Evolutionary conservation across 2,113 vertebrate genomes (phyloP), one percentile per base, ranked within the genome.

Genomic region (Urocynchramus pylzowi): DNA sequence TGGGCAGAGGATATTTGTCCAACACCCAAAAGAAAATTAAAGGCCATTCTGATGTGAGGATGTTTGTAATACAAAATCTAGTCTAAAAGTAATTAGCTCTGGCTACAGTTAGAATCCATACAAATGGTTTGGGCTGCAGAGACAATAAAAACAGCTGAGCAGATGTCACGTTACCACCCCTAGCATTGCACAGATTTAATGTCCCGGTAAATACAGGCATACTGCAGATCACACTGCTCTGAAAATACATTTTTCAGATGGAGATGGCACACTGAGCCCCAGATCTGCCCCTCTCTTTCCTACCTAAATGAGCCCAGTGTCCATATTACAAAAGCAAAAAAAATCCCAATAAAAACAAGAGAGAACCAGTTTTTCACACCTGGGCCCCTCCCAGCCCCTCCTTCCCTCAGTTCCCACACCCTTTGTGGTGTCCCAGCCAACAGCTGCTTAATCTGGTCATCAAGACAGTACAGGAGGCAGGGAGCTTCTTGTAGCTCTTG

Each of bases 181-280:
- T 30, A 57, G 13, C 19, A n/a, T 7, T 1, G 1, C 12, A 47
- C 0, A 69, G 31, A 21, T 44, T 30, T 64, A 71, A 71, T 2
- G 0, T 12, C 16, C 16, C 26, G 35, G 7, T 20, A 87, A 47
- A 49, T 14, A 16, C 0, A 2, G 11, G 2, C 5, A 5, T 67
- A 23, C 31, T 80, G 24, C 35, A 63, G 41, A 64, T 6, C n/a
- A 27, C 20, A 19, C 5, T 28, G 5, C 31, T 70, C 24, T 57
- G 13, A 47, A 76, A 76, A 53, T 0, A 0, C 17, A 10, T 10
- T 69, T 21, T 79, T 44, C 27, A 64, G 4, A n/a, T 16, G 8
- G 10, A 83, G 81, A 69, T 0, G 0, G 11, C 30, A 70, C 2
- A 1, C 15, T 28, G 3, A 80, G 5, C 11, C 28, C 12, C 52